Evolutionary conservation across 2,888 invertebrate species (phyloP).

Genomic region (Zhengitettix transpicula): DNA sequence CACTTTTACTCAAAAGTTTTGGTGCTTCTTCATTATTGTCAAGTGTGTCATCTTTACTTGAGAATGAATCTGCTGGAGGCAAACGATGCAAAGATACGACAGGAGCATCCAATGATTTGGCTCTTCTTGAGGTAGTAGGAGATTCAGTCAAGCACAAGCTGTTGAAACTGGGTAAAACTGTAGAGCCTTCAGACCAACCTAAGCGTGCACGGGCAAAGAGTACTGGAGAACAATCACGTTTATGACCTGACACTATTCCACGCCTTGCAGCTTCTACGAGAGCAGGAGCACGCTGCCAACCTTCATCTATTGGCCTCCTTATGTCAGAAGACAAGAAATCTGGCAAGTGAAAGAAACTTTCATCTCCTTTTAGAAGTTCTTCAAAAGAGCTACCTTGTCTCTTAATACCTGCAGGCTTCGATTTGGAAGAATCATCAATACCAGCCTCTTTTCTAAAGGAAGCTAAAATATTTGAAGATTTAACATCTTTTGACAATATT

Average conservation of each 20-base stretch:
- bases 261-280: background rate
- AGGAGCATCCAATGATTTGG: constrained; percentile 71
- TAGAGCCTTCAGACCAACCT: constrained; percentile 72
- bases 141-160: constrained; percentile 53
- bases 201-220: constrained; percentile 63
- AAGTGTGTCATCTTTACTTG: constrained; percentile 76
- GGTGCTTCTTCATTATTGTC: constrained; percentile 41
- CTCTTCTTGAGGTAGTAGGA: constrained; percentile 54
- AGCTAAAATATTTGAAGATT: background rate
- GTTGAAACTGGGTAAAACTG: constrained; percentile 52
- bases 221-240: constrained; percentile 55
- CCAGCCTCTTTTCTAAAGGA: background rate
- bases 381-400: background rate
- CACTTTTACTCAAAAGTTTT: background rate
- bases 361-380: background rate
- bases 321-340: background rate
- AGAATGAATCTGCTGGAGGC: constrained; percentile 71
- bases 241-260: background rate
- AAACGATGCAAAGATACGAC: constrained; percentile 63
- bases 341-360: background rate
- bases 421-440: background rate
- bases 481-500: background rate
- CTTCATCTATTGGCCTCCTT: background rate
- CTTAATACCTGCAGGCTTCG: background rate
- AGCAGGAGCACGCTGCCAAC: background rate